Conservation (phyloP, 2,888 invertebrate genomes). For the Orthonevra nobilis region DNA sequence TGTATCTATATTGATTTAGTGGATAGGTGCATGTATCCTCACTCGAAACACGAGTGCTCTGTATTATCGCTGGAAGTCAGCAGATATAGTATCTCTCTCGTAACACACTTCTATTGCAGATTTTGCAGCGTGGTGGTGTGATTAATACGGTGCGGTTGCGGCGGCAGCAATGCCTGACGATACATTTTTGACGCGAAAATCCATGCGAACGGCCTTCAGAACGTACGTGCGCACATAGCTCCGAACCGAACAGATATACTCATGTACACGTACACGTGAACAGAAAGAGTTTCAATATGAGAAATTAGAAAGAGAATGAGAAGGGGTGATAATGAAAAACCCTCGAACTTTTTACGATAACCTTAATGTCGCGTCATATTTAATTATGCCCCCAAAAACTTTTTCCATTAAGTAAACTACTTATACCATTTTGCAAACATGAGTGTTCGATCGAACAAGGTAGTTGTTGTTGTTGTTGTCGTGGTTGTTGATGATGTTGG, state of each 20-base stretch:
- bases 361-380: conserved; percentile 49
- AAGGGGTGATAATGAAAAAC: conserved; percentile 23
- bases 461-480: no score
- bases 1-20: conserved; percentile 43
- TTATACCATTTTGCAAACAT: not conserved
- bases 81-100: conserved; percentile 40
- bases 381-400: conserved; percentile 11
- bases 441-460: not conserved
- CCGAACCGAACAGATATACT: conserved; percentile 20
- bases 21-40: conserved; percentile 45
- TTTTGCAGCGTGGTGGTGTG: conserved; percentile 10
- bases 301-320: not conserved
- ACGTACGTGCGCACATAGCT: conserved; percentile 55
- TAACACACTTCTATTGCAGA: conserved; percentile 39
- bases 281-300: not conserved
- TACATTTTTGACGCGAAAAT: conserved; percentile 36
- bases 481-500: no score
- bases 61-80: conserved; percentile 33
- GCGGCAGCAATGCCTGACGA: conserved; percentile 17
- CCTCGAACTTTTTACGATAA: conserved; percentile 52
- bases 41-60: conserved; percentile 13
- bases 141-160: conserved; percentile 3
- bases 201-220: conserved; percentile 66
- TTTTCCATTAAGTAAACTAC: not conserved
- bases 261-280: no score